phyloP scores from a whole-genome alignment of 2,113 vertebrate species.

The Callipepla californica region DNA sequence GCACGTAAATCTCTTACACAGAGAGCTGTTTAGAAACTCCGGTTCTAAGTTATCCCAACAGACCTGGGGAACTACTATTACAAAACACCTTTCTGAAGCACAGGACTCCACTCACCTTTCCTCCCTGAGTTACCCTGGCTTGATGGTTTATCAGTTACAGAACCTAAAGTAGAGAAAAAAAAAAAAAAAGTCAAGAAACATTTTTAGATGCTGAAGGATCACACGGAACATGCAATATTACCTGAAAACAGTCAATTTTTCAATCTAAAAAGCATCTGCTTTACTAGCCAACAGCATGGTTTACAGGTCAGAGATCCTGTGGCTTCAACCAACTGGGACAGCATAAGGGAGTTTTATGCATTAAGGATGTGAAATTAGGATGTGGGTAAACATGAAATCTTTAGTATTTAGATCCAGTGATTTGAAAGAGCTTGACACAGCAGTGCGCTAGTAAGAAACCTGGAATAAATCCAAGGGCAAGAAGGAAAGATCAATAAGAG shows the following conservation, averaged over 20 bases:
- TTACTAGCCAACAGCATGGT: not conserved
- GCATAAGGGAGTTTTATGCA: not conserved
- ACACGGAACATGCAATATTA: not conserved
- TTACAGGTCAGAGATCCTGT: not conserved
- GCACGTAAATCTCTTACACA: not conserved
- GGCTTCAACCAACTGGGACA: not conserved
- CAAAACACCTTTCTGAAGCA: slow-evolving; percentile 58
- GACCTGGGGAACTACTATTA: not conserved
- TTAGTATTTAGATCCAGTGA: not conserved
- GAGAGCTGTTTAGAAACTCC: not conserved
- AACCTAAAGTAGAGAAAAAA: slow-evolving; percentile 81
- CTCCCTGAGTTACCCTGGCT: slow-evolving; percentile 91
- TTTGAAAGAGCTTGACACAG: not conserved
- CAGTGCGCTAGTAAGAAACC: not conserved
- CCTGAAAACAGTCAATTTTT: not conserved
- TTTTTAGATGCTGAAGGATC: not conserved
- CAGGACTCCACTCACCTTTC: slow-evolving; percentile 96
- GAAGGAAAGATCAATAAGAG: slow-evolving; percentile 24
- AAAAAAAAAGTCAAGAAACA: slow-evolving; percentile 26
- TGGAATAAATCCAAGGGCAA: slow-evolving; percentile 41
- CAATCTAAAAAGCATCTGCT: not conserved
- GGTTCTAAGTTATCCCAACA: not conserved
- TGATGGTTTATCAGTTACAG: slow-evolving; percentile 94
- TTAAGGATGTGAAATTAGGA: not conserved
- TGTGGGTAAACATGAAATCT: not conserved